phyloP scores from a whole-genome alignment of 2,888 invertebrate genomes.

The Dendrolimus pini region DNA sequence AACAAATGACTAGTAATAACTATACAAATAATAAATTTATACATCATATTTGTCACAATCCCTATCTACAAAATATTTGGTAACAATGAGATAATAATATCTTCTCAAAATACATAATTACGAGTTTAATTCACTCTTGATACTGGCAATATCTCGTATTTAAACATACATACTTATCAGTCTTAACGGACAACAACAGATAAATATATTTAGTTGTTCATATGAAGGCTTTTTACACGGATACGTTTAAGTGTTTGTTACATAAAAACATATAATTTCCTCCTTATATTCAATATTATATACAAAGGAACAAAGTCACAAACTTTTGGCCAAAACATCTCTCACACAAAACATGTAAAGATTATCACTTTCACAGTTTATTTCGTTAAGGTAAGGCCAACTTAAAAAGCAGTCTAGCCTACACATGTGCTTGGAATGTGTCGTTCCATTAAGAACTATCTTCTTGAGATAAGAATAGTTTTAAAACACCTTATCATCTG shows the following conservation, averaged over 20 bases:
- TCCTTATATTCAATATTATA: constrained; percentile 36
- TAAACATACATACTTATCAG: constrained; percentile 58
- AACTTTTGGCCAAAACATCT: constrained; percentile 47
- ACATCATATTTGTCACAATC: constrained; percentile 40
- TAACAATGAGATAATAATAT: constrained; percentile 72
- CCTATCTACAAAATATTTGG: constrained; percentile 72
- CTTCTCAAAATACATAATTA: constrained; percentile 63
- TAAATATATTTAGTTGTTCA: constrained; percentile 27
- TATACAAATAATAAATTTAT: constrained; percentile 49
- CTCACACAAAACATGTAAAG: constrained; percentile 35
- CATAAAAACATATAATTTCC: constrained; percentile 50
- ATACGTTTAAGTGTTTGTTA: constrained; percentile 39
- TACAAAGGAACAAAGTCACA: constrained; percentile 48
- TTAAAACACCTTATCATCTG: constrained; percentile 60
- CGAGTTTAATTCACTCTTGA: constrained; percentile 43
- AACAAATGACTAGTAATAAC: constrained; percentile 70
- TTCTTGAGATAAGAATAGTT: constrained; percentile 52
- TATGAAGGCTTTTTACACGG: constrained; percentile 42
- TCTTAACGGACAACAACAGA: constrained; percentile 56
- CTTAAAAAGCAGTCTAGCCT: constrained; percentile 52
- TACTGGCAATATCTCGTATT: constrained; percentile 56
- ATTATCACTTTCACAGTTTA: constrained; percentile 53
- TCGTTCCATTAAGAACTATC: constrained; percentile 66
- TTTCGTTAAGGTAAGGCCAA: constrained; percentile 42
- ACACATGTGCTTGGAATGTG: constrained; percentile 72